Evolutionary conservation across 2,113 vertebrate genomes (phyloP).

Genomic region (Scolopax mira): DNA sequence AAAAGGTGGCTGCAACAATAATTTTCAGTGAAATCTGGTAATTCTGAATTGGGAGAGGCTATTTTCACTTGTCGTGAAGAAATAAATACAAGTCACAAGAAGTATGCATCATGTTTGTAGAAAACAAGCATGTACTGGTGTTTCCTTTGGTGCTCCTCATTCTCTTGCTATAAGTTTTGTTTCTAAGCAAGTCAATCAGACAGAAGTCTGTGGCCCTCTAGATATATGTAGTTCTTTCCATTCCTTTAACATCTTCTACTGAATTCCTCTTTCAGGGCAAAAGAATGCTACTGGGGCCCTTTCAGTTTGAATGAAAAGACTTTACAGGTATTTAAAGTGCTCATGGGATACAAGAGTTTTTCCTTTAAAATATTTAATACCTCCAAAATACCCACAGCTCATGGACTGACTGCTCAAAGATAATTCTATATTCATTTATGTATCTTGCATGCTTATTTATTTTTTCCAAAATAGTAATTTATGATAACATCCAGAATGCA

Average conservation of each 20-base stretch:
- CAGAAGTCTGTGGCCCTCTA: not conserved
- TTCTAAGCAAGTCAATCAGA: not conserved
- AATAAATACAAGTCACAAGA: not conserved
- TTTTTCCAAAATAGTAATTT: not conserved
- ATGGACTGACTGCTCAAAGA: not conserved
- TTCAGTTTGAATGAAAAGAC: not conserved
- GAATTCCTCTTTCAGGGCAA: not conserved
- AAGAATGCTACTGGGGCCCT: not conserved
- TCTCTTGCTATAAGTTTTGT: not conserved
- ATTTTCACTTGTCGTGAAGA: not conserved
- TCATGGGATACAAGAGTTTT: not conserved
- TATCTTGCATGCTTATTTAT: not conserved
- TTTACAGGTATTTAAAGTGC: not conserved
- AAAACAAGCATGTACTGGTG: not conserved
- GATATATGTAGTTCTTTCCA: not conserved
- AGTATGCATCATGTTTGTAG: not conserved
- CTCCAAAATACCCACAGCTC: not conserved
- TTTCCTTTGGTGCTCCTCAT: not conserved
- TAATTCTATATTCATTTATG: not conserved
- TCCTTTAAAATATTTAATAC: not conserved
- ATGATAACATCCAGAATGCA: not conserved
- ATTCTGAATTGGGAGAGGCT: not conserved
- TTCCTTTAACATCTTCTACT: not conserved
- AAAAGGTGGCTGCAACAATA: not conserved
- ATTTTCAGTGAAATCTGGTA: not conserved